Base-by-base conservation (phyloP, 1,140 invertebrate genomes). In the Leptinotarsa undecemlineata region DNA sequence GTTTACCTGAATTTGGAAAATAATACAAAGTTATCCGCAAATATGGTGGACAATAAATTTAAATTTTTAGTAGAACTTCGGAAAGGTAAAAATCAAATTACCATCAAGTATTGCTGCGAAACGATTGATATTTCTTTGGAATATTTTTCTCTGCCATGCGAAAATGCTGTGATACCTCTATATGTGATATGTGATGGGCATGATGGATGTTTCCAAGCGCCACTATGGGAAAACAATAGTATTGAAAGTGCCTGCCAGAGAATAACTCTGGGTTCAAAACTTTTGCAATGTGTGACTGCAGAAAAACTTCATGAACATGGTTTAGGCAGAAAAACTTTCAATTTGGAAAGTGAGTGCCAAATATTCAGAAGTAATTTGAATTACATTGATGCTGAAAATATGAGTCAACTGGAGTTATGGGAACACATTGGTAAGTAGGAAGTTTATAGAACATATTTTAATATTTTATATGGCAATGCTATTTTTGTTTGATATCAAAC, bases 291-390 rank as follows among this genome's bases (percentile, higher is more conserved):
- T 74, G 87, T 98, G 76, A 94, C 93, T 76, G 94, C 95, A 0
- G 95, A 97, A 84, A 97, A 96, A 82, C 85, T 98, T n/a, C 88
- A 89, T 72, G 94, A 96, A 82, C 90, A 92, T 71, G 93, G 93
- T 20, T 90, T 94, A 66, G 90, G 89, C 4, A 88, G 92, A 71
- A 92, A 93, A 86, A 95, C 95, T 2, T 98, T 98, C 84, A 90
- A 92, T 80, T 81, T 98, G 15, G 91, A 92, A 80, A 85, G 89
- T 69, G 90, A 92, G 81, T 92, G 90, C 86, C 88, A 90, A 77
- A 86, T 91, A 76, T 95, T 93, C 86, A 88, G 89, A 77, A 93
- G 92, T 81, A 88, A 88, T 69, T 84, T 97, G 20, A 91, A 90
- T 71, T 89, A 93, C 15, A 88, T 91, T 19, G 87, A 91, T 81